phyloP scores from a whole-genome alignment of 37 sponge, comb jelly and placozoan species.

The Ianthella basta region DNA sequence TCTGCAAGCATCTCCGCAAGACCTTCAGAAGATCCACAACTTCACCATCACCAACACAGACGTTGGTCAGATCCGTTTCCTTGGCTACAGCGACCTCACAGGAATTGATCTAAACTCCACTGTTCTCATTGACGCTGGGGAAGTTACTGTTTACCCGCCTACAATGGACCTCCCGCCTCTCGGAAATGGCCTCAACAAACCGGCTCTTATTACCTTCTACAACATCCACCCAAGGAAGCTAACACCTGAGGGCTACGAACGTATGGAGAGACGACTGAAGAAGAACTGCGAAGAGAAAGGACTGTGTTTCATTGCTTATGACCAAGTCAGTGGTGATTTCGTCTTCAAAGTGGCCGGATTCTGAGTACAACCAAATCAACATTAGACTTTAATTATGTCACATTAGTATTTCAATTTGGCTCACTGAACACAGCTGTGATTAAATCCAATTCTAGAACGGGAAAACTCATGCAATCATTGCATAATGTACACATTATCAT shows the following conservation, averaged over 20 bases:
- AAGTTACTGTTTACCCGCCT: constrained; percentile 22
- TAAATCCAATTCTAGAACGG: no score
- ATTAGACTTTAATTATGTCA: neutral
- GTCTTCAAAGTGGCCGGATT: constrained; percentile 37
- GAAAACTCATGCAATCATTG: neutral
- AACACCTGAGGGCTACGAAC: constrained; percentile 17
- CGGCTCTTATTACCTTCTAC: constrained; percentile 38
- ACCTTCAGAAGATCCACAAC: constrained; percentile 15
- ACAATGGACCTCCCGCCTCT: neutral
- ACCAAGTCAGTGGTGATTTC: constrained; percentile 20
- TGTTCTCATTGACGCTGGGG: constrained; percentile 35
- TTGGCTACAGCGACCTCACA: constrained; percentile 24
- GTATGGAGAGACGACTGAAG: constrained; percentile 11
- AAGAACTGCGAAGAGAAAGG: constrained; percentile 3
- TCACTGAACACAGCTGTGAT: neutral
- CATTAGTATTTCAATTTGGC: neutral
- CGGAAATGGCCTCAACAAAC: constrained; percentile 32
- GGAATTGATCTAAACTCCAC: constrained; percentile 15
- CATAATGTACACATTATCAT: constrained; percentile 12
- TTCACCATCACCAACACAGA: constrained; percentile 22
- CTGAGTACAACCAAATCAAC: neutral
- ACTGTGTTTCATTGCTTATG: constrained; percentile 10
- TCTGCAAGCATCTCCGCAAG: neutral
- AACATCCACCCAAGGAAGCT: constrained; percentile 12
- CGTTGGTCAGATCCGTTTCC: constrained; percentile 28